Conservation (phyloP, 2,888 invertebrate genomes). For the Tribolium freemani region DNA sequence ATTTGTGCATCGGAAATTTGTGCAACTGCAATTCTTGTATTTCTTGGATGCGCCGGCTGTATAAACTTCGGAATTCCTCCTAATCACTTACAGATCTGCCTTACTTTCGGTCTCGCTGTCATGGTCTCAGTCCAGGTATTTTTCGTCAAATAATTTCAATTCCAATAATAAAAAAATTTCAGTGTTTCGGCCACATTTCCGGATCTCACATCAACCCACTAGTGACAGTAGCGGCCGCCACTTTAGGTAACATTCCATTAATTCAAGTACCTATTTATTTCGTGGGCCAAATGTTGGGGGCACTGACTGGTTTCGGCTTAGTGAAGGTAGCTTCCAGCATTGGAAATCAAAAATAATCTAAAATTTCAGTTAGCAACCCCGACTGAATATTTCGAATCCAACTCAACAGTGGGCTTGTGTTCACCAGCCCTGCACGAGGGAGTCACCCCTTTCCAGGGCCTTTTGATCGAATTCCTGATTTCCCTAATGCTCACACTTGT, state of each 20-base stretch:
- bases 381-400: constrained; percentile 28
- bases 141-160: not conserved
- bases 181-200: constrained; percentile 83
- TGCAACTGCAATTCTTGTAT: constrained; percentile 77
- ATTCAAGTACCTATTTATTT: constrained; percentile 74
- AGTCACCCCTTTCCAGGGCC: constrained; percentile 68
- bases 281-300: constrained; percentile 78
- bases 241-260: constrained; percentile 73
- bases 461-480: constrained; percentile 77
- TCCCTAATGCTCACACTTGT: constrained; percentile 77
- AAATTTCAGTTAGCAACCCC: constrained; percentile 58
- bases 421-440: constrained; percentile 56
- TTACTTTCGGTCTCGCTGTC: constrained; percentile 80
- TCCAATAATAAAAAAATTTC: constrained; percentile 35
- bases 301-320: constrained; percentile 76
- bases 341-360: not conserved
- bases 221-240: constrained; percentile 78
- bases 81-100: constrained; percentile 69
- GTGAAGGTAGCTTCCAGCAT: not conserved
- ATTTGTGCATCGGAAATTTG: constrained; percentile 74
- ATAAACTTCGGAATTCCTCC: constrained; percentile 65
- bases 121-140: constrained; percentile 77
- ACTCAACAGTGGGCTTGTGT: constrained; percentile 55
- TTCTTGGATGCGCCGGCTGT: constrained; percentile 83
- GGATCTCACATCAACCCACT: constrained; percentile 85